Base-by-base conservation (phyloP, 1,140 invertebrate genomes). In the Spodoptera litura region DNA sequence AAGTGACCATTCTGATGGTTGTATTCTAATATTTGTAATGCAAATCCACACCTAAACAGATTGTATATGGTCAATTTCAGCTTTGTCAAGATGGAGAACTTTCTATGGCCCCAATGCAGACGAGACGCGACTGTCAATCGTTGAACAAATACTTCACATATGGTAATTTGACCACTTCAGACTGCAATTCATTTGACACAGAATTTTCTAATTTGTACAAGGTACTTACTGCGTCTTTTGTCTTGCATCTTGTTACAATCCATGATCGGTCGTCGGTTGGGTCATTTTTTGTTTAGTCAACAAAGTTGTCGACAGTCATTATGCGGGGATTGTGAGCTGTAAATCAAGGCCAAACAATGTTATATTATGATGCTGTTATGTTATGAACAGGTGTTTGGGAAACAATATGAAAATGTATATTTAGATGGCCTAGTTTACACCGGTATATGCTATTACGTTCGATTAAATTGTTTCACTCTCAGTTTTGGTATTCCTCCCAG, bases 31-130 rank as follows among this genome's bases (percentile, higher is more conserved):
- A 81, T 87, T 86, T 87, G 83, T 85, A 81, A 91, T 89, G 91
- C 87, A 89, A 89, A 92, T 90, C 74, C 81, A 85, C 86, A 79
- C 85, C 83, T 86, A 85, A 73, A 78, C 80, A 49, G 15, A 56
- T 76, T 79, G 61, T 83, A 78, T 87, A 86, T 88, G 88, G 89
- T 89, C 85, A 89, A 89, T 91, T 91, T 87, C 85, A 80, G 83
- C 76, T 87, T 89, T 87, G 88, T 91, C 80, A 88, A 90, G 86
- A 89, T 88, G 83, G 81, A 74, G 55, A 84, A 87, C 91, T 93
- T 93, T 93, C 91, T 91, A 89, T 78, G 89, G 76, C 90, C 87
- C 79, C 86, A 77, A 85, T 90, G 81, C 66, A 68, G 72, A 85
- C 86, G 81, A 78, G 86, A 81, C 81, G 20, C 61, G 87, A 92